These are phyloP conservation scores for Papilio machaon DNA, from an alignment of 1,140 invertebrate species.

Conservation along the genomic window DNA sequence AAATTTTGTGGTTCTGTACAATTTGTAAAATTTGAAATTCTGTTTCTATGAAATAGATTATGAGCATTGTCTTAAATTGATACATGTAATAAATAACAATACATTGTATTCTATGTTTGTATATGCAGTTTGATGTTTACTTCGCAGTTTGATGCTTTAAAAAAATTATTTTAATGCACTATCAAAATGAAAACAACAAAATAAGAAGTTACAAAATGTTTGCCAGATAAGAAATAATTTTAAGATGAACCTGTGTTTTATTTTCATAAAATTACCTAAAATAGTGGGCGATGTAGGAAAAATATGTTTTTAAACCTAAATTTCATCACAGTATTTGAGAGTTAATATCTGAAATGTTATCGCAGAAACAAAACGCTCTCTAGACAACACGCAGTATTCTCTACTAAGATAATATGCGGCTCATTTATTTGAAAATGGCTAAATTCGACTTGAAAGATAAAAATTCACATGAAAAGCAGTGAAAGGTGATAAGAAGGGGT, in stretches of 20 bases:
- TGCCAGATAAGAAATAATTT: conserved; percentile 36
- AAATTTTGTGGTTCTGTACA: not conserved
- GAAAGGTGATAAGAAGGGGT: too few relatives aligned
- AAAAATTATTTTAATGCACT: conserved; percentile 28
- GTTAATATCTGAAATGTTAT: not conserved
- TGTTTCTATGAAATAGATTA: conserved; percentile 16
- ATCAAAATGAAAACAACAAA: conserved; percentile 28
- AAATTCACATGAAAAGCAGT: too few relatives aligned
- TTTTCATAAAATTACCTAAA: not conserved
- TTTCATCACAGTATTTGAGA: not conserved
- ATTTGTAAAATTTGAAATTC: conserved; percentile 12
- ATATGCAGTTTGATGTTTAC: not conserved
- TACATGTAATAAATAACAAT: conserved; percentile 7
- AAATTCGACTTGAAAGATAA: not conserved
- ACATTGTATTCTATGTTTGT: conserved; percentile 12
- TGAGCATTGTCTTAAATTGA: conserved; percentile 1
- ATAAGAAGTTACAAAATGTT: conserved; percentile 25
- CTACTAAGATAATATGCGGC: too few relatives aligned
- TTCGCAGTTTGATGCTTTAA: conserved; percentile 21
- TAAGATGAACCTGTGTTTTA: conserved; percentile 37
- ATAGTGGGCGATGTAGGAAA: not conserved
- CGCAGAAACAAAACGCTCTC: not conserved
- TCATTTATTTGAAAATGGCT: not conserved
- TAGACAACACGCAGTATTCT: too few relatives aligned
- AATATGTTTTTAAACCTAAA: not conserved